These are phyloP conservation scores for Phodopus roborovskii DNA, from an alignment of 2,113 vertebrate genomes.

Conservation along the genomic window DNA sequence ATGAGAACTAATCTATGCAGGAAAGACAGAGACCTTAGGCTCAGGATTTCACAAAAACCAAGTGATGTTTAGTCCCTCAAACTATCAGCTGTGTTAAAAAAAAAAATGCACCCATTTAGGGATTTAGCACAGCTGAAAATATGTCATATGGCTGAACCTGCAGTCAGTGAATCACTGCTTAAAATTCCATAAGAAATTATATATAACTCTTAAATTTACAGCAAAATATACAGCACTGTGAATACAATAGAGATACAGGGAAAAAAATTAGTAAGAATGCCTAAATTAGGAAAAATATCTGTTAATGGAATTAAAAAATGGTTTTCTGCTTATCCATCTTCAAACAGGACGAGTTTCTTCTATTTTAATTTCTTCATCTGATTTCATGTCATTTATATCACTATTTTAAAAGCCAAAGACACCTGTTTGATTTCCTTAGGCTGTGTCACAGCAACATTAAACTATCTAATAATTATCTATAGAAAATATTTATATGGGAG, in stretches of 20 bases:
- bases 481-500: constrained; percentile 4
- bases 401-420: neutral
- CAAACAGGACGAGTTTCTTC: neutral
- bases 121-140: neutral
- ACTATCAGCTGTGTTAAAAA: neutral
- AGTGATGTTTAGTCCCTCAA: neutral
- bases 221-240: neutral
- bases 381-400: neutral
- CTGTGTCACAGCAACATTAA: neutral
- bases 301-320: neutral
- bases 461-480: neutral
- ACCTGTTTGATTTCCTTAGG: constrained; percentile 9
- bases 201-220: neutral
- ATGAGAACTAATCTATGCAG: neutral
- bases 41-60: neutral
- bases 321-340: neutral
- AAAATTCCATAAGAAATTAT: neutral
- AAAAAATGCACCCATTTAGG: neutral
- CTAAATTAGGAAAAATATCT: neutral
- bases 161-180: neutral
- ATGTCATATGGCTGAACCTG: neutral
- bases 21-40: neutral
- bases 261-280: neutral
- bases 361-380: constrained; percentile 8
- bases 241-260: neutral